Percentiles rank a stretch among this genome's conserved stretches.
These are phyloP conservation scores for Ceratina calcarata DNA, from an alignment of 1,140 invertebrate genomes.

Conservation along the genomic window DNA sequence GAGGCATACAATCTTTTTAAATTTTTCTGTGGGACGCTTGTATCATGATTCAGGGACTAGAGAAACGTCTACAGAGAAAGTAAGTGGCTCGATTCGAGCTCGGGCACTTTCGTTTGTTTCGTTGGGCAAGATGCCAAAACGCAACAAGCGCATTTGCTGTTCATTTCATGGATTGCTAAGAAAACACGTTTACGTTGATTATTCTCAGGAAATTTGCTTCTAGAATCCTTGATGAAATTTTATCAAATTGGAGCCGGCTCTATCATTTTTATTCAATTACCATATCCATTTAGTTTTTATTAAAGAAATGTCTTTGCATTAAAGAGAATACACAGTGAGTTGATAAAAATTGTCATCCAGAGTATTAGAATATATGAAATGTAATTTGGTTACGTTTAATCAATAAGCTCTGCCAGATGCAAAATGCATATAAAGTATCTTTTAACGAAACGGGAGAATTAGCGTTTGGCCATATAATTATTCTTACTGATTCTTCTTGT, in stretches of 20 bases:
- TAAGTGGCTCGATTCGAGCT: not conserved
- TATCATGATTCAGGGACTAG: not conserved
- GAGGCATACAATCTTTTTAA: too few relatives aligned
- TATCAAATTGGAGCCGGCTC: not conserved
- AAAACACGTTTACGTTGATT: constrained; percentile 13
- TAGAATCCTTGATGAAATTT: not conserved
- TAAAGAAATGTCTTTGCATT: not conserved
- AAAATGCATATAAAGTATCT: too few relatives aligned
- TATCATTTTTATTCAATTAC: not conserved
- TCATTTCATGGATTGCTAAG: not conserved
- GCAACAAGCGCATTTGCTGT: constrained; percentile 54
- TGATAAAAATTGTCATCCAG: too few relatives aligned
- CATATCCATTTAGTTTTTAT: not conserved
- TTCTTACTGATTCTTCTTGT: too few relatives aligned
- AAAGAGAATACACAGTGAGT: too few relatives aligned
- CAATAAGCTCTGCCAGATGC: too few relatives aligned
- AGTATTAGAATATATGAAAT: too few relatives aligned
- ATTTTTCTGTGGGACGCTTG: too few relatives aligned
- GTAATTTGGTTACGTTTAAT: too few relatives aligned
- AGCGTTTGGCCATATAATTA: too few relatives aligned
- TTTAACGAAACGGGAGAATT: too few relatives aligned
- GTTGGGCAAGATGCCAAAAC: constrained; percentile 51
- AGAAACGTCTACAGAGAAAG: not conserved
- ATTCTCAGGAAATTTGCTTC: not conserved
- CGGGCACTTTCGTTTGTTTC: not conserved